phyloP scores from a whole-genome alignment of 2,888 invertebrate genomes.

The Trilocha varians region DNA sequence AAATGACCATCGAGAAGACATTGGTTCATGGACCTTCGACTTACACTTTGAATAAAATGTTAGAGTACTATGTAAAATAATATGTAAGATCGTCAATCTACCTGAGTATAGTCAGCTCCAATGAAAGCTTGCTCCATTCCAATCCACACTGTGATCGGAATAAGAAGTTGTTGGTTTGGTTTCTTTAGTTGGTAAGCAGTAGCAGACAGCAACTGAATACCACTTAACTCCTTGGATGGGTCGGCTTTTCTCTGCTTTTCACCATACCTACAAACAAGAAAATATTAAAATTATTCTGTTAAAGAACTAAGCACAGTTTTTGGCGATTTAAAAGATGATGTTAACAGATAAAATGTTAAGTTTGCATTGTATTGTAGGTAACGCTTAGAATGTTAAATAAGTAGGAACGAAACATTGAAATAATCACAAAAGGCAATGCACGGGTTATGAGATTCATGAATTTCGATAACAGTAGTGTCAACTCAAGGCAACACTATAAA shows the following conservation, averaged over 20 bases:
- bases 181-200: conserved; percentile 93
- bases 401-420: background rate
- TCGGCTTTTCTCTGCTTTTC: conserved; percentile 86
- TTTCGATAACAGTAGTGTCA: background rate
- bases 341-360: no score
- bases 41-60: no score
- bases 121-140: conserved; percentile 98
- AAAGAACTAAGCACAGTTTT: no score
- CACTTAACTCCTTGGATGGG: conserved; percentile 81
- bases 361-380: background rate
- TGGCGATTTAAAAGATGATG: no score
- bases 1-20: no score
- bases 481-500: background rate
- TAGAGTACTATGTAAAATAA: no score
- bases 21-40: no score
- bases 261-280: conserved; percentile 77
- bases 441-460: background rate
- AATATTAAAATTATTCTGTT: no score
- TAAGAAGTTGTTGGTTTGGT: conserved; percentile 92
- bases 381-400: conserved; percentile 2
- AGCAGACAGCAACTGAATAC: conserved; percentile 87
- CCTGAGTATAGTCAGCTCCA: conserved; percentile 91
- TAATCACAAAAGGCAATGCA: conserved; percentile 1
- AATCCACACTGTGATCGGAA: conserved; percentile 96
- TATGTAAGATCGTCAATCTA: conserved; percentile 25